Base-by-base conservation (phyloP, 2,113 vertebrate genomes). In the Alces alces region DNA sequence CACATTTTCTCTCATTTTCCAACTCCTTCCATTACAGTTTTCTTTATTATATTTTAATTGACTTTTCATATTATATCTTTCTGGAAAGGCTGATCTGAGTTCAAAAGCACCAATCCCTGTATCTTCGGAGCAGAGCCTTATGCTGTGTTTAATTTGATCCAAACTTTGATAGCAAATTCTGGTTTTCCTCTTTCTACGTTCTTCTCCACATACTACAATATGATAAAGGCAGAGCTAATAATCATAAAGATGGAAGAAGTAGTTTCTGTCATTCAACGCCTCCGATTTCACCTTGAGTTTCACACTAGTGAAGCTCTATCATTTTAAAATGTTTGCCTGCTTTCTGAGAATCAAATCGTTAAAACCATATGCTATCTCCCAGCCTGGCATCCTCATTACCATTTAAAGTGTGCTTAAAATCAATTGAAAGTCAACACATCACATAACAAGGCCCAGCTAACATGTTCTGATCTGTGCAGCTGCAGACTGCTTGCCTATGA, bases 401-500 rank as follows among this genome's bases (percentile, higher is more conserved):
- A 90, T 97, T 95, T 96, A 93, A 97, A 97, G 54, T 66, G 85
- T 95, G 55, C 66, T 95, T 93, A 95, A 91, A 95, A 98, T 96
- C 96, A 97, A 89, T 36, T 80, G 82, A 83, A 91, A 96, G 82
- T 93, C 76, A 82, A 93, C 91, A 96, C 60, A 83, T 23, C 94
- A 70, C 43, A 52, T 43, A 94, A 86, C 25, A 54, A 94, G 89
- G 14, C 50, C 78, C 60, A 36, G 33, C n/a, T 60, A 91, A 60
- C 14, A 0, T 60, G 47, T 90, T 93, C 95, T 93, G 82, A 96
- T 94, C 86, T 54, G 11, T 64, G 43, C 7, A 64, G 39, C 15
- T 55, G 27, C n/a, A 28, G 61, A 92, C 55, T 60, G 86, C 60
- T 28, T 0, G 0, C 21, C 43, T 39, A 9, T 30, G 45, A 94